phyloP scores from a whole-genome alignment of 2,797 vertebrate genomes.

The Malacoctenus gilli region DNA sequence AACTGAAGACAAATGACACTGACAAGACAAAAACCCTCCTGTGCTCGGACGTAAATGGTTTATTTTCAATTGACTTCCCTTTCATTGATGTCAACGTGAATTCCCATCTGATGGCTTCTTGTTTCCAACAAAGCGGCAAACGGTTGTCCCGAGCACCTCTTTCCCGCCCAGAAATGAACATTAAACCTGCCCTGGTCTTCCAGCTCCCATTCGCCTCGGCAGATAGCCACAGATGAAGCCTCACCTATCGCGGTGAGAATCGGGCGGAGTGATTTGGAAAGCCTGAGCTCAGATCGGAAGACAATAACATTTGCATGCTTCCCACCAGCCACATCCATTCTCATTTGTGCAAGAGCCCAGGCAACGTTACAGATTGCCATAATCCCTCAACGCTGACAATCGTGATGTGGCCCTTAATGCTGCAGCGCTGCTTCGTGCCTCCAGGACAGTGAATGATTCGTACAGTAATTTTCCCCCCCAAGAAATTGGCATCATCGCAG shows the following conservation, averaged over 20 bases:
- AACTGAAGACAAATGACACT: constrained; percentile 47
- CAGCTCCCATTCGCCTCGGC: constrained; percentile 22
- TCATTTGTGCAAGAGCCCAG: constrained; percentile 56
- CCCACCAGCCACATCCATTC: constrained; percentile 49
- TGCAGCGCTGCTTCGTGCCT: constrained; percentile 57
- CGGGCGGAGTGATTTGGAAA: constrained; percentile 30
- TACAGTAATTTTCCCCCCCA: constrained; percentile 46
- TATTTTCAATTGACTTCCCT: constrained; percentile 21
- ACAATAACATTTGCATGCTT: constrained; percentile 55
- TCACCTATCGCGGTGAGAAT: constrained; percentile 30
- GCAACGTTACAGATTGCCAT: constrained; percentile 54
- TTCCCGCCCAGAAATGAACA: constrained; percentile 14
- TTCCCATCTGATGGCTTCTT: constrained; percentile 38
- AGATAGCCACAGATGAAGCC: constrained; percentile 41
- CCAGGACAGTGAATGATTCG: constrained; percentile 62
- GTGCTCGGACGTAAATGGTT: constrained; percentile 8
- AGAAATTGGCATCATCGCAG: constrained; percentile 57
- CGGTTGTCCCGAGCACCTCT: not conserved
- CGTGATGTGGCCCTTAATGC: constrained; percentile 63
- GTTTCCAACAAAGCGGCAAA: constrained; percentile 51
- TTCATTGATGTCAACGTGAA: constrained; percentile 42
- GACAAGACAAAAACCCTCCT: constrained; percentile 33
- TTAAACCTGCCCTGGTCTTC: constrained; percentile 31
- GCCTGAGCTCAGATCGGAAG: constrained; percentile 23
- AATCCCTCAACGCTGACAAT: constrained; percentile 68